Base-by-base conservation (phyloP, 2,797 vertebrate species). In the Oryzias sinensis region DNA sequence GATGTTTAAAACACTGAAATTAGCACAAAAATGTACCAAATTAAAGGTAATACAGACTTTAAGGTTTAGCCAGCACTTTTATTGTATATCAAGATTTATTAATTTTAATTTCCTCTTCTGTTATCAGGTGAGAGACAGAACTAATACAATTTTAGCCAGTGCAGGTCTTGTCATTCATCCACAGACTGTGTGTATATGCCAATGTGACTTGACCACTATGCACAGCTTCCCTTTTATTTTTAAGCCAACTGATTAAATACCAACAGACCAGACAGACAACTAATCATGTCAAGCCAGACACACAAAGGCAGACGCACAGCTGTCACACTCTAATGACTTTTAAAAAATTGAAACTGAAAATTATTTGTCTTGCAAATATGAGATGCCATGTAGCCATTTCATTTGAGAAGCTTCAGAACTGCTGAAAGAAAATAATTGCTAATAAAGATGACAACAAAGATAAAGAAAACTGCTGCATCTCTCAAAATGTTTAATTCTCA, bases 261-360 rank as follows among this genome's bases (percentile, higher is more conserved):
- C 59, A 62, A 70, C 56, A 55, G 1, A 13, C 20, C 60, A 49
- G 71, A 74, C 70, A 68, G 68, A 55, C 61, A 67, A 81, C 71
- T 70, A 80, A 83, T 80, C 73, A 79, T 48, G 65, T 77, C 69
- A 74, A 50, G 54, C 64, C 53, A 70, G 62, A 71, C 74, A 72
- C 51, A 49, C 50, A 18, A 33, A 54, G 68, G 79, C 70, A 70
- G 76, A 73, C 74, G 76, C 59, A 29, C 68, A 77, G 70, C 74
- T 80, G 82, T 83, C 79, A 65, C 63, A 59, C 56, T 67, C 49
- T 65, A 72, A 81, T 71, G 67, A 75, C 50, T 66, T 47, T 62
- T 65, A 65, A 73, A 53, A 69, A 68, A 59, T 43, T 41, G 62
- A 76, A 53, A 43, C 43, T 46, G 58, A 62, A 76, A 72, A 77